Evolutionary conservation across 92 coral and sea anemone species (phyloP), one percentile per base, ranked within the genome.

Genomic region (Paragorgia papillata): DNA sequence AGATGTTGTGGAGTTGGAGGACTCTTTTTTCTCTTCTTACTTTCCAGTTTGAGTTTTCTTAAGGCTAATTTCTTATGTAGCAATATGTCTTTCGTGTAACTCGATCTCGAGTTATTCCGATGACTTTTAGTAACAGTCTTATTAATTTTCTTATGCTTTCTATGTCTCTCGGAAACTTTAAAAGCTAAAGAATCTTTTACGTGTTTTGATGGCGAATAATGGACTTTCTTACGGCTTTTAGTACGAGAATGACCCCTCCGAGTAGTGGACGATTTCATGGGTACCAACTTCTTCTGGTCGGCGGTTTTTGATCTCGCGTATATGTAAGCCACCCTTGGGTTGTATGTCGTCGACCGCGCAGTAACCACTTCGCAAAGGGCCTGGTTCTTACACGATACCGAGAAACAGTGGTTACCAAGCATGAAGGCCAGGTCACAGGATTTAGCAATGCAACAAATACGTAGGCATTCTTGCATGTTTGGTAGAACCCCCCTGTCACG

Each of bases 341-440:
- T 57, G 73, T 81, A 89, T 7, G 75, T 73, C n/a, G 89, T 74
- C 22, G 98, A 88, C 33, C 89, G 88, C 3, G 98, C 98, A 51
- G 74, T 77, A 63, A 91, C 89, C 0, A 84, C 97, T 69, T 90
- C 97, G 43, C 98, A 94, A 3, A 86, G 89, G 63, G 82, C 67
- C 57, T 90, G 89, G 60, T 82, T 87, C 24, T 80, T 77, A 54
- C 98, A 94, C 35, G 92, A 78, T 28, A 94, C 95, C 0, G 98
- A 88, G 50, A 94, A 94, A 74, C 98, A 94, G 71, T 83, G 89
- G 65, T 89, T 79, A 60, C 77, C 73, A 29, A 94, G 73, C 85
- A 94, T 63, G 68, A 91, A 94, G 2, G 98, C 94, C 57, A 94
- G 75, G 58, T 94, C 98, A 56, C 98, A 94, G 14, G 80, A 83